Conservation (phyloP, 1,140 invertebrate genomes). For the Drosophila pseudoobscura region DNA sequence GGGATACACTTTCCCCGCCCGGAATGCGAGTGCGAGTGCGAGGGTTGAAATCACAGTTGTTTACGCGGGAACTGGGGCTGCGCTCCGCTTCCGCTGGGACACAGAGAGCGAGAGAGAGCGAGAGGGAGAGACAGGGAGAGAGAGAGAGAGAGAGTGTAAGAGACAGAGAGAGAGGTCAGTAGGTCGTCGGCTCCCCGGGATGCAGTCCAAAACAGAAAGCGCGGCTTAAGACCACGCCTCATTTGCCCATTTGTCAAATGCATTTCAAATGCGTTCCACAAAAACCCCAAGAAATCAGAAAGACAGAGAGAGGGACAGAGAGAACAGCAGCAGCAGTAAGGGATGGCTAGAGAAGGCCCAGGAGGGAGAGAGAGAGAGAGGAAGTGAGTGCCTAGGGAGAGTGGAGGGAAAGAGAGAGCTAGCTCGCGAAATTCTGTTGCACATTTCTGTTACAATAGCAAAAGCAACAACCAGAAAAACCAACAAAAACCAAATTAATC, state of each 20-base stretch:
- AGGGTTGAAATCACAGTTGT: conserved; percentile 14
- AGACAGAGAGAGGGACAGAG: conserved; percentile 1
- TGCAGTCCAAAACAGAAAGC: conserved; percentile 27
- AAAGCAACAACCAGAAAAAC: background rate
- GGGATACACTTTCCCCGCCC: conserved; percentile 46
- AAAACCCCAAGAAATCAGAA: conserved; percentile 4
- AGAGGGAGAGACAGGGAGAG: background rate
- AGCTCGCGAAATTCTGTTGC: conserved; percentile 37
- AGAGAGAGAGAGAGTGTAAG: background rate
- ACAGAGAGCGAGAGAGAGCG: background rate
- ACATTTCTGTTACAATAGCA: conserved; percentile 4
- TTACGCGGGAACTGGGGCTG: too few species aligned
- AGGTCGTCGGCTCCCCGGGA: conserved; percentile 43
- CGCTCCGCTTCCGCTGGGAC: too few species aligned
- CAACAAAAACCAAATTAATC: conserved; percentile 23
- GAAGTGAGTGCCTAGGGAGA: background rate
- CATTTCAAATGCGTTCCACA: conserved; percentile 73
- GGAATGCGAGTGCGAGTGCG: conserved; percentile 5
- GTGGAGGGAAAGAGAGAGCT: conserved; percentile 15
- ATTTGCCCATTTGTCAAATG: conserved; percentile 64
- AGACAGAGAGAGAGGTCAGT: conserved; percentile 43
- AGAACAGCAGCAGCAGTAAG: too few species aligned
- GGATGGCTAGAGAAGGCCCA: background rate
- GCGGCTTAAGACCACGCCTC: conserved; percentile 56
- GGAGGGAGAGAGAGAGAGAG: conserved; percentile 1